Evolutionary conservation across 2,113 vertebrate species (phyloP).

Genomic region (Gnathonemus longibarbis): DNA sequence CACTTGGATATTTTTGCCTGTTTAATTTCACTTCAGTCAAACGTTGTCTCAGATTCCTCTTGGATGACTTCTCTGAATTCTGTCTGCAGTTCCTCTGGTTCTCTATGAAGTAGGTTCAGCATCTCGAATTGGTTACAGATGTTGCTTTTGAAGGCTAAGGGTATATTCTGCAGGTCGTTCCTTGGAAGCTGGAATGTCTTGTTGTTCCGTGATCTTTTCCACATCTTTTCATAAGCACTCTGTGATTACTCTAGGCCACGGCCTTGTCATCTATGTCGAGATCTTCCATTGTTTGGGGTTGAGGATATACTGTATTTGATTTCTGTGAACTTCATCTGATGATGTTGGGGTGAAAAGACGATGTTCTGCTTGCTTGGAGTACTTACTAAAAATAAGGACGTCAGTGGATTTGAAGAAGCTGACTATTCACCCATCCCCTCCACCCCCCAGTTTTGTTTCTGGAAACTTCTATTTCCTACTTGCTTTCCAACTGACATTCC

Average conservation of each 20-base stretch:
- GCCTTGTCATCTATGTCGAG: neutral
- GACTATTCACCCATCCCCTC: neutral
- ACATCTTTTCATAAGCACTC: neutral
- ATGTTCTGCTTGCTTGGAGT: neutral
- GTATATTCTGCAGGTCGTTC: neutral
- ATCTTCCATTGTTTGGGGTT: neutral
- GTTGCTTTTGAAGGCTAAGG: neutral
- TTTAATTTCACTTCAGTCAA: neutral
- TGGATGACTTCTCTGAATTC: neutral
- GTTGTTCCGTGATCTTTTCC: neutral
- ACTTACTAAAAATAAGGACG: neutral
- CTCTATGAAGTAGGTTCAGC: neutral
- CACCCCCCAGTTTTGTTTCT: neutral
- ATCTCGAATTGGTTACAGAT: neutral
- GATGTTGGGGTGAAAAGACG: neutral
- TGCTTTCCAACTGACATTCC: neutral
- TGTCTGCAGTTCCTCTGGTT: neutral
- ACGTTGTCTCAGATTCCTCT: neutral
- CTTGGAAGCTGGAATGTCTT: neutral
- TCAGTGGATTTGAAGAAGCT: neutral
- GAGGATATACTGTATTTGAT: neutral
- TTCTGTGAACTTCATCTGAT: neutral
- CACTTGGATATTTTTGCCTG: neutral
- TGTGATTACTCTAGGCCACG: neutral
- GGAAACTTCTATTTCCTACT: neutral